Percentiles rank a stretch among this genome's conserved stretches.
These are phyloP conservation scores for Branchipolynoe longqiensis DNA, from an alignment of 2,888 invertebrate genomes.

Conservation along the genomic window DNA sequence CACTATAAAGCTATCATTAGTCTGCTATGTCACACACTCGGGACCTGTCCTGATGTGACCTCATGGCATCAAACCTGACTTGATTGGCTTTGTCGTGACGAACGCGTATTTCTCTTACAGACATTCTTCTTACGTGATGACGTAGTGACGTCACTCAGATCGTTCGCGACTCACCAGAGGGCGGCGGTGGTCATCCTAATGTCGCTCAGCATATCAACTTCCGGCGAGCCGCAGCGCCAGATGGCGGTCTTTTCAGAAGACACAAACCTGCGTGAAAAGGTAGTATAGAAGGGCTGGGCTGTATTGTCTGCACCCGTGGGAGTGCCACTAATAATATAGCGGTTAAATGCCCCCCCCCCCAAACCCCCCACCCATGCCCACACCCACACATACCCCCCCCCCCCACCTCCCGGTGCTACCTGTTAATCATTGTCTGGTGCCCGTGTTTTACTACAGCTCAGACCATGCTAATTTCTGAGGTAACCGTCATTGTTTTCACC, in stretches of 20 bases:
- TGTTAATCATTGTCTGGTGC: too few relatives aligned
- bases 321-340: too few relatives aligned
- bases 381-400: not conserved
- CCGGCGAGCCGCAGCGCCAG: conserved; percentile 66
- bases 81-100: too few relatives aligned
- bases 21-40: too few relatives aligned
- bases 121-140: conserved; percentile 68
- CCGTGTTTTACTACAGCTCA: too few relatives aligned
- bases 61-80: not conserved
- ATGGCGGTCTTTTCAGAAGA: conserved; percentile 74
- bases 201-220: conserved; percentile 63
- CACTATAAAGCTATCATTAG: too few relatives aligned
- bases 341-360: too few relatives aligned
- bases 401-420: too few relatives aligned
- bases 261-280: conserved; percentile 70
- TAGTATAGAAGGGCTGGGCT: too few relatives aligned
- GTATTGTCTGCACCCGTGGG: too few relatives aligned
- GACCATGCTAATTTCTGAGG: too few relatives aligned
- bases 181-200: conserved; percentile 73
- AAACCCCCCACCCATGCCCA: not conserved
- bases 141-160: conserved; percentile 67
- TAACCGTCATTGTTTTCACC: too few relatives aligned
- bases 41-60: not conserved
- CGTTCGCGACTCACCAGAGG: conserved; percentile 66
- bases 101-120: conserved; percentile 66